These are phyloP conservation scores for Arnoldichthys spilopterus DNA, from an alignment of 2,797 vertebrate species.

Conservation along the genomic window DNA sequence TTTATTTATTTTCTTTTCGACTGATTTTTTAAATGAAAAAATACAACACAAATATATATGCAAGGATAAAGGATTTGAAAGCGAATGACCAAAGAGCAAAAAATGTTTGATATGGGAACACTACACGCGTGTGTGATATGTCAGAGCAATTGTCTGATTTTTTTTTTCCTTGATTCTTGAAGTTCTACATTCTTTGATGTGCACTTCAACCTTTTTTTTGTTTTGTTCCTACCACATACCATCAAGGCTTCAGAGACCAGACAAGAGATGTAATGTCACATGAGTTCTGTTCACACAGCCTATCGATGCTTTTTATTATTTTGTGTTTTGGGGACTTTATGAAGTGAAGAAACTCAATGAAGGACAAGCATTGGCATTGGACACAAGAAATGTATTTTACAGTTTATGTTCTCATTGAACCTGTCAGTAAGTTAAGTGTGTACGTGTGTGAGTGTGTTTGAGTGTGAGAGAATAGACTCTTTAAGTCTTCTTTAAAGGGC, in stretches of 20 bases:
- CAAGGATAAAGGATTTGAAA: conserved; percentile 74
- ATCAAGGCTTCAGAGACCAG: conserved; percentile 55
- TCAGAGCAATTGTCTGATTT: conserved; percentile 42
- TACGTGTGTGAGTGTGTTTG: conserved; percentile 37
- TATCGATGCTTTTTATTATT: conserved; percentile 55
- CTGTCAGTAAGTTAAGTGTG: conserved; percentile 54
- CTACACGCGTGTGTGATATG: conserved; percentile 60
- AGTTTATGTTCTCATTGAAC: conserved; percentile 64
- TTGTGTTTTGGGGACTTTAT: conserved; percentile 61
- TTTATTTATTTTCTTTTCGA: conserved; percentile 79
- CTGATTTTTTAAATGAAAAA: conserved; percentile 62
- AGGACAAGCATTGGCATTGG: conserved; percentile 63
- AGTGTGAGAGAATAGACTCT: conserved; percentile 60
- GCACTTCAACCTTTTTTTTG: conserved; percentile 52
- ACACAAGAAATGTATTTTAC: conserved; percentile 66
- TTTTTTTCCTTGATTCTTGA: conserved; percentile 54
- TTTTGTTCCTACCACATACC: conserved; percentile 49
- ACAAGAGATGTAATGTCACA: conserved; percentile 9
- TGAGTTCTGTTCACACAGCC: conserved; percentile 40
- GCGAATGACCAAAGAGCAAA: conserved; percentile 84
- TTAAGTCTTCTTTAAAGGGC: conserved; percentile 72
- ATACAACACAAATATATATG: conserved; percentile 71
- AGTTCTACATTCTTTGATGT: conserved; percentile 66
- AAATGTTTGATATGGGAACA: conserved; percentile 71
- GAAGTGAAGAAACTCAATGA: conserved; percentile 63